Base-by-base conservation (phyloP, 2,113 vertebrate genomes). In the Brachypteracias leptosomus region DNA sequence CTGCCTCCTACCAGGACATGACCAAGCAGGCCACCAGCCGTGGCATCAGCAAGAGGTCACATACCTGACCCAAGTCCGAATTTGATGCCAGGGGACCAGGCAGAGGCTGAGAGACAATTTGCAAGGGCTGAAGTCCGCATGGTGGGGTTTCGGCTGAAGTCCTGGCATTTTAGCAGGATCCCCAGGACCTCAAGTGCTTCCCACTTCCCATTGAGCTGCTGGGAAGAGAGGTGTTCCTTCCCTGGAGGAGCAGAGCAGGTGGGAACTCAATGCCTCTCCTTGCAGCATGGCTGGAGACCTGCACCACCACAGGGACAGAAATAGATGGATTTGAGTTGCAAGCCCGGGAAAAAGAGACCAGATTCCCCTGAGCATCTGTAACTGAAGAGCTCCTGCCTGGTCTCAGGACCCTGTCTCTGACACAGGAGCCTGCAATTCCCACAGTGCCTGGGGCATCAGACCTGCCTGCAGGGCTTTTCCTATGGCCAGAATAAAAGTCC, bases 1-100 rank as follows among this genome's bases (percentile, higher is more conserved):
- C 98, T 0, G 84, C 98, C 4, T 94, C 97, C n/a, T 98, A 98
- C 96, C 97, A 75, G 83, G 98, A 98, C 88, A 96, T 98, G 94
- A 96, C 38, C 33, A 90, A 84, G 55, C 97, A 98, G 80, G 96
- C 98, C n/a, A 28, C 92, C 54, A 80, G 80, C 90, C 44, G 85
- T 2, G 84, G 91, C 85, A 33, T 31, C 38, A 95, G 94, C 38
- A 98, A 97, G 82, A 76, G 96, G 11, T 89, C 93, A 0, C 98
- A 98, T 62, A 98, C 98, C 85, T 98, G 98, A 98, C 55, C 76
- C 13, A 0, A 10, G 14, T 46, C 55, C 6, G 3, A 28, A 55
- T 16, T 42, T 3, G 2, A 8, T 1, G 1, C 88, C 4, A 0
- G 46, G 52, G 78, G 40, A 49, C 28, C 46, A 10, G 91, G 47